Evolutionary conservation across 2,113 vertebrate species (phyloP), one percentile per base, ranked within the genome.

Genomic region (Corythoichthys haematopterus): DNA sequence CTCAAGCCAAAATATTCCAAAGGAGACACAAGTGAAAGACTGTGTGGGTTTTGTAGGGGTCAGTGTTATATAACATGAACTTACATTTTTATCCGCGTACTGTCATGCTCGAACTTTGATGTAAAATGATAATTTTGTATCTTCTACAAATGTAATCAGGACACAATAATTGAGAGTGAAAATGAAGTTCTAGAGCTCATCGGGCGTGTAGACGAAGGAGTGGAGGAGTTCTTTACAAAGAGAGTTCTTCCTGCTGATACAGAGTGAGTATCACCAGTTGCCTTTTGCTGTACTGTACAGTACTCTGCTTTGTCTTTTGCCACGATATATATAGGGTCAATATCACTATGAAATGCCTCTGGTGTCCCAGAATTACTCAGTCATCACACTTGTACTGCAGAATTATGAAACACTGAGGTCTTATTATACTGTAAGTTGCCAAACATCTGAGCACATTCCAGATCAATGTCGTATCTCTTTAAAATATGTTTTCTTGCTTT

Each of bases 201-300:
- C 79, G 91, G 93, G 52, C 87, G 93, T 0, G 92, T 97, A 85
- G 95, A 96, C 6, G 95, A 96, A 84, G 95, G 95, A 35, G 91
- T 97, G 79, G 95, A 96, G 69, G 95, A 96, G 80, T 97, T 97
- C 90, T 97, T 97, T 81, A 92, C 93, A 68, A 96, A 96, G 85
- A 94, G 91, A 86, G 84, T 95, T 82, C 93, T 95, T 84, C 91
- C 93, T 36, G 88, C 92, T 80, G 90, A 91, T 57, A 82, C 76
- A 72, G 90, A 76, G 94, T 97, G 93, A 95, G 94, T 92, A 87
- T 73, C 61, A 75, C 33, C 65, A 47, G 40, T 46, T 64, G 14
- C 63, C 55, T 13, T 57, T 57, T 14, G 14, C 1, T 57, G 55
- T 57, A 57, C 1, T 57, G 55, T 57, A 57, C 55, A 57, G 33